Base-by-base conservation (phyloP, 2,888 invertebrate genomes). In the Diarsia rubi region DNA sequence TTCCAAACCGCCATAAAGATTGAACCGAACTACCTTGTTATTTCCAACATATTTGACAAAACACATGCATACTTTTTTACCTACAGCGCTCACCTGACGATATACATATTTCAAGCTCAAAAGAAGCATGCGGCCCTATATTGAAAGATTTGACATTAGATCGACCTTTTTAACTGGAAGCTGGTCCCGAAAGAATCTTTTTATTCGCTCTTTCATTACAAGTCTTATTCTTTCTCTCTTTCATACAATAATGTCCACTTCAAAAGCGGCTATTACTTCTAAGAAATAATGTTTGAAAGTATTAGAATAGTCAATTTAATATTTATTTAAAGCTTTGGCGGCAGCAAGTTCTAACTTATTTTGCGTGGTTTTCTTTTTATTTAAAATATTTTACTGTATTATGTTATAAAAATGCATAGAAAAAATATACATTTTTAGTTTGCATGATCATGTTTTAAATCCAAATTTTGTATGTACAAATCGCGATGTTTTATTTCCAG, bases 241-340 rank as follows among this genome's bases (percentile, higher is more conserved):
- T 45, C 14, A 27, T 16, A n/a, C 1, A 73, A 44, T 31, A 60
- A 45, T 52, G 6, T 45, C 59, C 47, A 60, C 59, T 73, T 67
- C 67, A 69, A 70, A 78, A 62, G 78, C 69, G 66, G 86, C 69
- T 73, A 68, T 78, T 85, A 82, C 78, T 73, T 85, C 45, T 57
- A 54, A 64, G 37, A 73, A 73, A 24, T 57, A 11, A 69, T 24
- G 37, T 85, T 83, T 75, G 12, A 71, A 75, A 70, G 60, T 73
- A 85, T 66, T 73, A 82, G 72, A 85, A 69, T 85, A 85, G 62
- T 44, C 31, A 68, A 27, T 63, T 16, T 37, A 57, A 69, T 77
- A 71, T 69, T 62, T 76, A 85, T 73, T 69, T 62, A 54, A 63
- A 2, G 62, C 57, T 73, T 82, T 77, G 27, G 57, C 69, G 62